These are phyloP conservation scores for Lophius americanus DNA, from an alignment of 2,797 vertebrate genomes.

Conservation along the genomic window DNA sequence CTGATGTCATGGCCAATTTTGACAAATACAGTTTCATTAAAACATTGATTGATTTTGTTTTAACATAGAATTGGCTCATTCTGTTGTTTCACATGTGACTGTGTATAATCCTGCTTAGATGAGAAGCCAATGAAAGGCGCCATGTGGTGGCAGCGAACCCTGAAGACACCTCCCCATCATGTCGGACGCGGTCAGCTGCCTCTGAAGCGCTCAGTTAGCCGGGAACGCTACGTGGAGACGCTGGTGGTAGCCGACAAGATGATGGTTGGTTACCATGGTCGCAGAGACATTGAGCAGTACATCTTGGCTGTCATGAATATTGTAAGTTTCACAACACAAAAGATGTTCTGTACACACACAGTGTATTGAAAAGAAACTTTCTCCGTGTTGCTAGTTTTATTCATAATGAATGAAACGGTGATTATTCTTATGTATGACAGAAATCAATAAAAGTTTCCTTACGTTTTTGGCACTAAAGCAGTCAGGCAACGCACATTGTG, in stretches of 20 bases:
- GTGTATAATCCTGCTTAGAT: conserved; percentile 74
- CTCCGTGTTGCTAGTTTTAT: not conserved
- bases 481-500: too few relatives aligned
- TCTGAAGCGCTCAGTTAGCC: conserved; percentile 95
- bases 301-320: conserved; percentile 99
- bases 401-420: not conserved
- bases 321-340: conserved; percentile 95
- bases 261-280: conserved; percentile 99
- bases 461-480: not conserved
- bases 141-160: conserved; percentile 91
- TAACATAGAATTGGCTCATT: not conserved
- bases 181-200: conserved; percentile 91
- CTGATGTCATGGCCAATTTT: not conserved
- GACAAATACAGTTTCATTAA: not conserved
- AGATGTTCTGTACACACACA: conserved; percentile 17
- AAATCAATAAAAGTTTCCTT: not conserved
- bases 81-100: not conserved
- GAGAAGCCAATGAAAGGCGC: conserved; percentile 93
- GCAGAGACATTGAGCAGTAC: conserved; percentile 98
- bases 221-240: conserved; percentile 96
- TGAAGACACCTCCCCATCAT: conserved; percentile 89
- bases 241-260: conserved; percentile 98
- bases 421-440: not conserved
- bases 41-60: not conserved
- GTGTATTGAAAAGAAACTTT: not conserved